A percentile compares a stretch with the other conserved stretches of the same genome.
phyloP scores from a whole-genome alignment of 2,888 invertebrate species.

The Cistogaster globosa region DNA sequence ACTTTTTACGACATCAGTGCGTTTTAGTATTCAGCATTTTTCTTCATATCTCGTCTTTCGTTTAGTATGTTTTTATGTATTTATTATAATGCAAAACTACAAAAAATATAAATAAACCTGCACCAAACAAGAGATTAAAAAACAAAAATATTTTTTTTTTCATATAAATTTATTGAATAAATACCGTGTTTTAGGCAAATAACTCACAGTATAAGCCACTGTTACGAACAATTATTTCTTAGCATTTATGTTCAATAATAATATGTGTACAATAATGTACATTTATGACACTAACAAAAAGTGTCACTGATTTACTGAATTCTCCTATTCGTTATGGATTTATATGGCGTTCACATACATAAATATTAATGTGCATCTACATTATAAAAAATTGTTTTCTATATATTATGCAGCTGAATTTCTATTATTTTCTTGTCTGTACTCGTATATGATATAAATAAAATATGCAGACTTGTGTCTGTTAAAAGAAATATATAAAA shows the following conservation, averaged over 20 bases:
- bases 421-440: not conserved
- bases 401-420: not conserved
- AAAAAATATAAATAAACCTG: no score
- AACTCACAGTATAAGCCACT: no score
- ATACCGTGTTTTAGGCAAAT: no score
- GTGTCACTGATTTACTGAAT: conserved; percentile 39
- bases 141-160: no score
- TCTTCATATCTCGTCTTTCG: no score
- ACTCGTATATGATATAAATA: not conserved
- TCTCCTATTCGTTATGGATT: conserved; percentile 18
- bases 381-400: not conserved
- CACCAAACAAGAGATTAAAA: no score
- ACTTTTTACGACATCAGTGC: no score
- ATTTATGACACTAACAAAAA: conserved; percentile 8
- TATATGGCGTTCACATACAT: not conserved
- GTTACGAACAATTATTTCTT: not conserved
- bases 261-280: conserved; percentile 12
- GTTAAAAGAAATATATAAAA: not conserved
- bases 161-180: no score
- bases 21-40: no score
- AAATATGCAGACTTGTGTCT: conserved; percentile 7
- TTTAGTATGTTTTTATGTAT: no score
- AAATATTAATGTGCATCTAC: conserved; percentile 21
- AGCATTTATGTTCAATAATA: conserved; percentile 37
- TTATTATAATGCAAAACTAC: no score